These are phyloP conservation scores for Pinna nobilis DNA, from an alignment of 1,140 invertebrate genomes.

Conservation along the genomic window DNA sequence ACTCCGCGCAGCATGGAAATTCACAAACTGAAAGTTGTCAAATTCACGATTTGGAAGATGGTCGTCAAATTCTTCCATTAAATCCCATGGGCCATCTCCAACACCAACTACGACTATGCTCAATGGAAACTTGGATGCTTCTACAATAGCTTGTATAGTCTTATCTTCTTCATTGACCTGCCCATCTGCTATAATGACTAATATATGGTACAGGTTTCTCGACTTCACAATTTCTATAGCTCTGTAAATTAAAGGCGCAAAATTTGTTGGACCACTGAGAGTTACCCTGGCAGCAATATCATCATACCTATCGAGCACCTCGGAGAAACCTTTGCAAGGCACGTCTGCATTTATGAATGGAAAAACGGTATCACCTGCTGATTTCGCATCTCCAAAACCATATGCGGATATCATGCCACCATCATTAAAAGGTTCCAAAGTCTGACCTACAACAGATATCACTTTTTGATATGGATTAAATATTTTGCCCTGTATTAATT, in stretches of 20 bases:
- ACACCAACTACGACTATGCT: constrained; percentile 79
- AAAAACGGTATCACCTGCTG: constrained; percentile 75
- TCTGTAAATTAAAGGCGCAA: constrained; percentile 76
- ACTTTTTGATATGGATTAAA: constrained; percentile 75
- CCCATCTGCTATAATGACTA: constrained; percentile 78
- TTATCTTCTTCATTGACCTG: constrained; percentile 76
- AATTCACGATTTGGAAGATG: constrained; percentile 76
- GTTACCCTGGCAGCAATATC: constrained; percentile 63
- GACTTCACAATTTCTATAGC: constrained; percentile 75
- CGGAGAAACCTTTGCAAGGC: constrained; percentile 74
- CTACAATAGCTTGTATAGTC: constrained; percentile 76
- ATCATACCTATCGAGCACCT: constrained; percentile 73
- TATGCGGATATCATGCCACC: constrained; percentile 75
- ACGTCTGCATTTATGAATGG: constrained; percentile 63
- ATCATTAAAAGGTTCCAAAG: constrained; percentile 75
- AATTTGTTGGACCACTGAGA: constrained; percentile 77
- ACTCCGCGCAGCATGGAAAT: constrained; percentile 74
- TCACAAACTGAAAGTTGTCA: constrained; percentile 79
- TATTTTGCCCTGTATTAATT: constrained; percentile 61
- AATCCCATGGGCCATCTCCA: constrained; percentile 79
- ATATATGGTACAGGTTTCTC: constrained; percentile 75
- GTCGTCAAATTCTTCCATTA: constrained; percentile 78
- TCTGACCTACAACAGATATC: constrained; percentile 76
- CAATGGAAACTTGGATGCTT: constrained; percentile 77
- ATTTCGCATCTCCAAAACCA: constrained; percentile 76